phyloP scores from a whole-genome alignment of 2,113 vertebrate species.

The Tupaia chinensis region DNA sequence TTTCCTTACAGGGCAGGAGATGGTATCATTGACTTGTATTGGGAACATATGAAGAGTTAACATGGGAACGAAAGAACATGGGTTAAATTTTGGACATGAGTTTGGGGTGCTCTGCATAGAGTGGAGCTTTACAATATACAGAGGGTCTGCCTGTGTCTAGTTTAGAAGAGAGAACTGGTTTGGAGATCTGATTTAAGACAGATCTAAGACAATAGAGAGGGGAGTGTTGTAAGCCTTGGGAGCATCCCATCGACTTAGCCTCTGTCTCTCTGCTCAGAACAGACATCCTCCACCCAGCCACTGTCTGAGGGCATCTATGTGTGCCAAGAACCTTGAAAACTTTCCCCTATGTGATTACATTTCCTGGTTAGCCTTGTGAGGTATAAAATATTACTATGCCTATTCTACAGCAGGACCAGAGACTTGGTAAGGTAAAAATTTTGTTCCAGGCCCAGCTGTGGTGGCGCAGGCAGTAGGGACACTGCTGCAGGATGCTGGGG shows the following conservation, averaged over 20 bases:
- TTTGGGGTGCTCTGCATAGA: neutral
- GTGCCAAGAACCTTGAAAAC: neutral
- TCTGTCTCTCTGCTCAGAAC: neutral
- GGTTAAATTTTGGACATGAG: neutral
- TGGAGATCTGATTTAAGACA: neutral
- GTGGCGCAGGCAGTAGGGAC: too few species aligned
- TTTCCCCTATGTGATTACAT: neutral
- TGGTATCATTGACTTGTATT: neutral
- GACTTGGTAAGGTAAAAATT: neutral
- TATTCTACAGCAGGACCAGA: neutral
- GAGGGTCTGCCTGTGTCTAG: neutral
- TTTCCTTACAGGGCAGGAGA: neutral
- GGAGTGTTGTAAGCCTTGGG: neutral
- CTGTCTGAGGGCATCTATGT: neutral
- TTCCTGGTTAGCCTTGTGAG: neutral
- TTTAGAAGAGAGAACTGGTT: neutral
- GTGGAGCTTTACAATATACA: neutral
- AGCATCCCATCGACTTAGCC: accelerated
- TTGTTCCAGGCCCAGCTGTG: too few species aligned
- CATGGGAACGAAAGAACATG: neutral
- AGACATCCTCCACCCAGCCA: neutral
- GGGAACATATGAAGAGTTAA: neutral
- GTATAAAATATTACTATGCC: neutral
- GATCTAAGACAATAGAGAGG: neutral
- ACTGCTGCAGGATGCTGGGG: too few species aligned